A percentile compares a stretch with the other conserved stretches of the same genome.
Evolutionary conservation across 2,888 invertebrate species (phyloP).

Genomic region (Oxyscelio sp.): DNA sequence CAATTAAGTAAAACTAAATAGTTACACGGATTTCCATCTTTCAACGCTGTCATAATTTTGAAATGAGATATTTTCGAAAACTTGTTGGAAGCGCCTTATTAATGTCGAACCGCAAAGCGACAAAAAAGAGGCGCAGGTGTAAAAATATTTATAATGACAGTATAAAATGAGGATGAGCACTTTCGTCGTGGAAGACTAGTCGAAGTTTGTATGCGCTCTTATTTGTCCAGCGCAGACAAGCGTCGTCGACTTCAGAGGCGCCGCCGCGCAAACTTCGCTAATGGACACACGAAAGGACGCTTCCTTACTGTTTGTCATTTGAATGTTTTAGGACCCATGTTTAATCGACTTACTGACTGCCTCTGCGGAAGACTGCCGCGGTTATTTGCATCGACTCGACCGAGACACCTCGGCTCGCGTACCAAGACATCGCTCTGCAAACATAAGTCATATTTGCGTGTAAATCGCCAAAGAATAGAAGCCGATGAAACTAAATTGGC

Average conservation of each 20-base stretch:
- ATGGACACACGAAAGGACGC: conserved; percentile 83
- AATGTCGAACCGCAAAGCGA: not conserved
- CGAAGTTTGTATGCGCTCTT: conserved; percentile 82
- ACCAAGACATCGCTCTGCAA: conserved; percentile 71
- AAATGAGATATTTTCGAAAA: no score
- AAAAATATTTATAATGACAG: conserved; percentile 70
- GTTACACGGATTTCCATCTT: no score
- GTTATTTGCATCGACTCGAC: conserved; percentile 72
- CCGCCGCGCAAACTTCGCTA: conserved; percentile 88
- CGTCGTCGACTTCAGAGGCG: conserved; percentile 85
- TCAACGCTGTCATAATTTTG: no score
- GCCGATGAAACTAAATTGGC: conserved; percentile 66
- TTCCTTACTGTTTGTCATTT: conserved; percentile 87
- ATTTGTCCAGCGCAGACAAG: conserved; percentile 80
- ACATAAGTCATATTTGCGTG: conserved; percentile 67
- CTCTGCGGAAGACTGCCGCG: conserved; percentile 84
- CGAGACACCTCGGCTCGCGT: conserved; percentile 68
- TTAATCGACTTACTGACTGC: conserved; percentile 88
- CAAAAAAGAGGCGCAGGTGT: conserved; percentile 62
- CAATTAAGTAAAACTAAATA: no score
- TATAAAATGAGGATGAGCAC: conserved; percentile 63
- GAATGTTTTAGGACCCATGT: conserved; percentile 87
- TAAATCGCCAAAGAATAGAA: conserved; percentile 68
- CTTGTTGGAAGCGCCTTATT: no score
- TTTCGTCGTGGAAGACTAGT: conserved; percentile 65